These are phyloP conservation scores for Herminia tarsipennalis DNA, from an alignment of 2,888 invertebrate genomes.

Conservation along the genomic window DNA sequence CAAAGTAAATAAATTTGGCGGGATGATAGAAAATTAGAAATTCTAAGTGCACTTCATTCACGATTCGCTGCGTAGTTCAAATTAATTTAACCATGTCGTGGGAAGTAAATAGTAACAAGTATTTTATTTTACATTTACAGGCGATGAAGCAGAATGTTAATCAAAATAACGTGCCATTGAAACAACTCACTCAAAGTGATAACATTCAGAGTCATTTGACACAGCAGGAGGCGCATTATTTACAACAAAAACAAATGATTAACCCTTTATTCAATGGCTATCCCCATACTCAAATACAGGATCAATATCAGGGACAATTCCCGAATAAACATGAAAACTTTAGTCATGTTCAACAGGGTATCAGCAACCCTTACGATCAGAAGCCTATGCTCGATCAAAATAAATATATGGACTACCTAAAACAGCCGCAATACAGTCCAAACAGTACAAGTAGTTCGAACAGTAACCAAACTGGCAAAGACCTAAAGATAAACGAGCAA, in stretches of 20 bases:
- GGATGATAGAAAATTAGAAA: too few species aligned
- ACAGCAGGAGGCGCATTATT: constrained; percentile 81
- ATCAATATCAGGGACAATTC: constrained; percentile 76
- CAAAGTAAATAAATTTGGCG: too few species aligned
- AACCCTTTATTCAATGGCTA: constrained; percentile 80
- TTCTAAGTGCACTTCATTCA: too few species aligned
- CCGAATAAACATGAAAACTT: constrained; percentile 74
- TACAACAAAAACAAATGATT: constrained; percentile 84
- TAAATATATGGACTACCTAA: constrained; percentile 81
- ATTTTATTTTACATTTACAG: constrained; percentile 50
- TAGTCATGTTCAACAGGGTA: constrained; percentile 78
- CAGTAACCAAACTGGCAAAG: constrained; percentile 80
- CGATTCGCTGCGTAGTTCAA: too few species aligned
- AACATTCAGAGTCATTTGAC: constrained; percentile 79
- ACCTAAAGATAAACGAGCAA: constrained; percentile 80
- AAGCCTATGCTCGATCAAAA: constrained; percentile 78
- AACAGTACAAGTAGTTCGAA: constrained; percentile 82
- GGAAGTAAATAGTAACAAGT: background rate
- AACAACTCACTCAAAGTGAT: constrained; percentile 80
- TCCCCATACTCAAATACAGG: constrained; percentile 68
- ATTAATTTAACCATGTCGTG: too few species aligned
- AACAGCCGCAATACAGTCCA: constrained; percentile 85
- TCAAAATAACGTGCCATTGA: constrained; percentile 84
- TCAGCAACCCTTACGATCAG: constrained; percentile 79
- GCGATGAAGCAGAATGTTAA: constrained; percentile 79